Evolutionary conservation across 1,140 invertebrate genomes (phyloP).

Genomic region (Platorchestia sp.): DNA sequence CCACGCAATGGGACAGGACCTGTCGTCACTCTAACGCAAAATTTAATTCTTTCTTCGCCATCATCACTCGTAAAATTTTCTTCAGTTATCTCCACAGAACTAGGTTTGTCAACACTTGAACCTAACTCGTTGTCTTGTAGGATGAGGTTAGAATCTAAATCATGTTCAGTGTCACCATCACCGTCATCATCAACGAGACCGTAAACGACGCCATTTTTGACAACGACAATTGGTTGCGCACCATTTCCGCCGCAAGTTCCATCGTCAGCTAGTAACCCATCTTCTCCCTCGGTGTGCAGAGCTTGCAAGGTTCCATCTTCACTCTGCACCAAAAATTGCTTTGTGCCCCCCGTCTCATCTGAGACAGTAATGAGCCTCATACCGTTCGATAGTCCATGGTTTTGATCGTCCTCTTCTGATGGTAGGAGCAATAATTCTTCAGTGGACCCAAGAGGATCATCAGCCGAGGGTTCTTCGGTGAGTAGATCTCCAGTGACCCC

Average conservation of each 20-base stretch:
- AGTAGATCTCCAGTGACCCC: background rate
- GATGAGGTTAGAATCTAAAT: background rate
- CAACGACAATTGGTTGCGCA: background rate
- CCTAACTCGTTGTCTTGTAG: background rate
- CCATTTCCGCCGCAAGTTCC: background rate
- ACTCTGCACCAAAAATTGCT: constrained; percentile 11
- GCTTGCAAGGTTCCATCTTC: background rate
- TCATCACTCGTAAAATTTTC: background rate
- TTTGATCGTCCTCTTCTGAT: background rate
- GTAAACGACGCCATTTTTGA: background rate
- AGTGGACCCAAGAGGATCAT: background rate
- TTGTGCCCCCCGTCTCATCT: background rate
- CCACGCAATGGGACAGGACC: background rate
- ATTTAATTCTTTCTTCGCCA: background rate
- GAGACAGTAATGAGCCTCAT: constrained; percentile 27
- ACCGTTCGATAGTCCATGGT: background rate
- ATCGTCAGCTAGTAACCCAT: background rate
- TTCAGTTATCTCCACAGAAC: background rate
- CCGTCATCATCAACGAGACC: constrained; percentile 17
- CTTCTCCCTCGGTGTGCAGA: background rate
- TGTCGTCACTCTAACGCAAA: background rate
- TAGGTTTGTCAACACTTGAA: background rate
- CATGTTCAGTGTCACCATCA: background rate
- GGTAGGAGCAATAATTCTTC: background rate
- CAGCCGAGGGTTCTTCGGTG: background rate